Base-by-base conservation (phyloP, 2,113 vertebrate genomes). In the Lanius collurio region DNA sequence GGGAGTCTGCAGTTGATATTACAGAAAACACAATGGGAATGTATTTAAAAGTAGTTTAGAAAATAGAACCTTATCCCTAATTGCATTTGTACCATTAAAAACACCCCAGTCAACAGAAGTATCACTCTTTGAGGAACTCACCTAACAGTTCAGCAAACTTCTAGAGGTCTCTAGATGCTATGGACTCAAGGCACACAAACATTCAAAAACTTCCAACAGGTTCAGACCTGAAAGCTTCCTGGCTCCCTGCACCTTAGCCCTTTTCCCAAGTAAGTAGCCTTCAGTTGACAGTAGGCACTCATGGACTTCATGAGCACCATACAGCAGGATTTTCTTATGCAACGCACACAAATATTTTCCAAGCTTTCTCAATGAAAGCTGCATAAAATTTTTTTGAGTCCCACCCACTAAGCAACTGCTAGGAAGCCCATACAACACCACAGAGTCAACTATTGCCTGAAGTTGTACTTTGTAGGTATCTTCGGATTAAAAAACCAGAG, bases 281-380 rank as follows among this genome's bases (percentile, higher is more conserved):
- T 46, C 42, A 55, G 10, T 26, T 20, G n/a, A 46, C n/a, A 4
- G 0, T 0, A 64, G 6, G n/a, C 28, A 77, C 21, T 49, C 42
- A 44, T 1, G 4, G 28, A 46, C 35, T 63, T 50, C 23, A 56
- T 7, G 6, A 80, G 21, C 57, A 88, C 20, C 49, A 67, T 1
- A 24, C 1, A 59, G 37, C 9, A 74, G 30, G 27, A 30, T 31
- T n/a, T 12, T 44, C 35, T 56, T 20, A 33, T 7, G n/a, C 16
- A 39, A 56, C 6, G 35, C 7, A 37, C 31, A 50, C 3, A 47
- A n/a, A 2, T 37, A 53, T 14, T 31, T 62, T 24, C 22, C 65
- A 90, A 33, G 44, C 10, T 59, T 79, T 88, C 52, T 42, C 47
- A 82, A 69, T 37, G 20, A 33, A 65, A 78, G 33, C 33, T 56